Evolutionary conservation across 2,797 vertebrate genomes (phyloP), one percentile per base, ranked within the genome.

Genomic region (Setipinna tenuifilis): DNA sequence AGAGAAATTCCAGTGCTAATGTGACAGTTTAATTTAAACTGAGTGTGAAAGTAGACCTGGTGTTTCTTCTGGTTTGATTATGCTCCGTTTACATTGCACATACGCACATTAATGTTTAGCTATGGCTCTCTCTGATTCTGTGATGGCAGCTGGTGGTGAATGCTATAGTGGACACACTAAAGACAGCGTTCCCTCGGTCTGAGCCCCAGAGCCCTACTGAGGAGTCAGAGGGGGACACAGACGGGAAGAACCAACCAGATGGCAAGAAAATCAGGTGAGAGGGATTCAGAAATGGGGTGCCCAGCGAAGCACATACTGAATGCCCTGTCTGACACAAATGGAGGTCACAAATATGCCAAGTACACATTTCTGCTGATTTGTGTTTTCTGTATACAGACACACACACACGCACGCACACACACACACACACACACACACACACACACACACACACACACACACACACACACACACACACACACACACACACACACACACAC

Each of bases 131-230:
- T 86, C 85, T 19, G 10, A 54, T 61, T 17, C 28, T 46, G 75
- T 82, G 17, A 31, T 17, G 19, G 59, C 94, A 99, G 98, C 98
- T 99, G 61, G 96, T 99, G 90, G 96, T 98, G 93, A 98, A 96
- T 78, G 97, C 97, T 75, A 96, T 99, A 0, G 95, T 97, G 91
- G 98, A 98, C 89, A 98, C 98, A 0, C 21, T 99, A 93, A 99
- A 99, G 95, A 99, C 98, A 0, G 98, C 98, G 0, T 99, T 99
- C 83, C 98, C 98, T 83, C 95, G 96, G 80, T 97, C 97, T 0
- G 97, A 99, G 83, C 94, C 95, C 0, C 96, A 96, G 91, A 99
- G 97, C 90, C 98, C 98, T 25, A 97, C 95, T 0, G 98, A 99
- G 54, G 97, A 99, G 6, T 92, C 96, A 2, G 98, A 97, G 0